Evolutionary conservation across 1,140 invertebrate genomes (phyloP).

Genomic region (Chymomyza costata): DNA sequence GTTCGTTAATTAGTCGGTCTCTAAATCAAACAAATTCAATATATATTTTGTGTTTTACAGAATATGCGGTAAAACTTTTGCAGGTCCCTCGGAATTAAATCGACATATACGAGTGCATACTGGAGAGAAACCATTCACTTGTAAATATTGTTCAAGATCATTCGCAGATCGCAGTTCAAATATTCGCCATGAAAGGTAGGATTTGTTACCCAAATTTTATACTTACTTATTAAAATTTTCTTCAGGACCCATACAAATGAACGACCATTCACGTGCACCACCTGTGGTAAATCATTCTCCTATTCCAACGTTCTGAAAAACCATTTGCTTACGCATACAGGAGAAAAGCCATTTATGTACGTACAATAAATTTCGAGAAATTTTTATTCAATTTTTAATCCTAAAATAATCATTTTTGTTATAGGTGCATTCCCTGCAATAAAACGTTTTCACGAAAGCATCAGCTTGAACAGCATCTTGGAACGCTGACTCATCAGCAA

Average conservation of each 20-base stretch:
- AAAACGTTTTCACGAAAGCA: constrained; percentile 72
- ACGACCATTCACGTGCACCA: constrained; percentile 82
- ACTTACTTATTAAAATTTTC: neutral
- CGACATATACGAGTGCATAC: constrained; percentile 68
- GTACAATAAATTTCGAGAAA: constrained; percentile 7
- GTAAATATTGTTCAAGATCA: constrained; percentile 82
- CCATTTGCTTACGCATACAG: constrained; percentile 77
- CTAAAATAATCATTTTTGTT: constrained; percentile 2
- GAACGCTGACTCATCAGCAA: constrained; percentile 70
- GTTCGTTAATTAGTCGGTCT: constrained; percentile 27
- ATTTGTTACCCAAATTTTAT: neutral
- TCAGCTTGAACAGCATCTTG: constrained; percentile 65
- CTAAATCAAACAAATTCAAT: neutral
- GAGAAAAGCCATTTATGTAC: constrained; percentile 71
- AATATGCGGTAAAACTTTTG: constrained; percentile 65
- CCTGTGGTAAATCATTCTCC: constrained; percentile 84
- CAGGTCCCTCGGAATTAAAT: constrained; percentile 63
- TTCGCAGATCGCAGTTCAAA: constrained; percentile 81
- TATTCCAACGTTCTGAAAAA: constrained; percentile 80
- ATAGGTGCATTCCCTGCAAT: constrained; percentile 64
- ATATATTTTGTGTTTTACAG: constrained; percentile 16
- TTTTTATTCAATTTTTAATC: neutral
- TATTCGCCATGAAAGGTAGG: constrained; percentile 78
- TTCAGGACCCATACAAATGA: constrained; percentile 83
- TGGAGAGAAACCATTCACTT: constrained; percentile 80